Evolutionary conservation across 2,113 vertebrate species (phyloP), one percentile per base, ranked within the genome.

Genomic region (Cynopterus brachyotis): DNA sequence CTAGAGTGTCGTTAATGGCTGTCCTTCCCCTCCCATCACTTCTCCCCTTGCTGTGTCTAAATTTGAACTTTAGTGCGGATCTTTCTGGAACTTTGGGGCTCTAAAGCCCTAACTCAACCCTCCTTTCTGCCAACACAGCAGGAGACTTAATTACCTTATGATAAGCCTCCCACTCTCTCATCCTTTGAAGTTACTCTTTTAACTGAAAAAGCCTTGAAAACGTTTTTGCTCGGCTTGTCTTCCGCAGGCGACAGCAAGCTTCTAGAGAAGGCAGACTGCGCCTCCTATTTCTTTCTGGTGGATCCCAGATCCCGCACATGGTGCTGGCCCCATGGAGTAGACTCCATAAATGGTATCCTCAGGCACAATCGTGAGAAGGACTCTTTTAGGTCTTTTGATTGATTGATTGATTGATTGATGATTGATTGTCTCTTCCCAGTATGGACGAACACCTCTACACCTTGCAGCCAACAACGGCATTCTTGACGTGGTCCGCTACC

Each of bases 401-500:
- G 50, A 50, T 50, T 50, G 12, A 50, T 15, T 50, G 47, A 50
- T 50, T 50, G 15, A 50, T 16, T 50, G 50, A 50, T 50, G 50
- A 50, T 50, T 50, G 50, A 50, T 50, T 82, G 30, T 20, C 28
- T 37, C 72, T 26, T 59, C 37, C 37, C 98, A 99, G 99, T 99
- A 99, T 30, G 99, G 99, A 91, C 99, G 99, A 76, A 99, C 99
- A 1, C 99, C 99, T 50, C 98, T 99, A 50, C 99, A 99, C 96
- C 98, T 99, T 81, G 99, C 99, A 13, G 99, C 99, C 40, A 99
- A 99, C 98, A 99, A 99, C 1, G 99, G 99, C 45, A 99, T 99
- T 96, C 99, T 99, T 1, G 99, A 99, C 83, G 99, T 99, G 30
- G 99, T 99, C 72, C 99, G 99, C 5, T 99, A 99, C 91, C 99